Evolutionary conservation across 2,888 invertebrate genomes (phyloP).

Genomic region (Ophioninae sp.): DNA sequence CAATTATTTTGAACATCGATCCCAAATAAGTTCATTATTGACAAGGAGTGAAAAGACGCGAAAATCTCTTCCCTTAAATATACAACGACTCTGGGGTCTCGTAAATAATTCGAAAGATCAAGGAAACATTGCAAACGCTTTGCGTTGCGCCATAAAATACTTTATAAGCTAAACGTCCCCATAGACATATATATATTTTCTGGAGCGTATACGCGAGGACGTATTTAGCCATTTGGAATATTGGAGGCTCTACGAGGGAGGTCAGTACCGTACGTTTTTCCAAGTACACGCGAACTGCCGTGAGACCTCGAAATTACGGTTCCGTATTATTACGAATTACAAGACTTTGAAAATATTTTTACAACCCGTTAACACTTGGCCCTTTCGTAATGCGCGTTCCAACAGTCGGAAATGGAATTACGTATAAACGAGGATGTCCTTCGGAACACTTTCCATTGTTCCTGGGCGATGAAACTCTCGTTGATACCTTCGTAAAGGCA

Average conservation of each 20-base stretch:
- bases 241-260: conserved; percentile 4
- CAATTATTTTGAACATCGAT: not conserved
- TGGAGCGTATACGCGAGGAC: conserved; percentile 21
- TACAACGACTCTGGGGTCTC: conserved; percentile 30
- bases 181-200: not conserved
- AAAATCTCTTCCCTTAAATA: conserved; percentile 46
- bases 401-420: conserved; percentile 16
- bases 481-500: conserved; percentile 47
- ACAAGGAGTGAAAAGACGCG: not conserved
- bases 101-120: conserved; percentile 47
- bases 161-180: conserved; percentile 58
- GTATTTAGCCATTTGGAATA: conserved; percentile 23
- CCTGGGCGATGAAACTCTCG: conserved; percentile 20
- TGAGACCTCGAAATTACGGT: conserved; percentile 57
- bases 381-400: conserved; percentile 23
- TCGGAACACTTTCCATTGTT: conserved; percentile 39
- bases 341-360: conserved; percentile 36
- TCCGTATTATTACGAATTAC: conserved; percentile 55
- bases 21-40: not conserved
- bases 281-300: conserved; percentile 33
- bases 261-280: conserved; percentile 8
- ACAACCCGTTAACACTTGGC: conserved; percentile 42
- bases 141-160: conserved; percentile 62
- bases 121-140: conserved; percentile 56
- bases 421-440: not conserved